These are phyloP conservation scores for Ascaphus truei DNA, from an alignment of 2,113 vertebrate genomes.

Conservation along the genomic window DNA sequence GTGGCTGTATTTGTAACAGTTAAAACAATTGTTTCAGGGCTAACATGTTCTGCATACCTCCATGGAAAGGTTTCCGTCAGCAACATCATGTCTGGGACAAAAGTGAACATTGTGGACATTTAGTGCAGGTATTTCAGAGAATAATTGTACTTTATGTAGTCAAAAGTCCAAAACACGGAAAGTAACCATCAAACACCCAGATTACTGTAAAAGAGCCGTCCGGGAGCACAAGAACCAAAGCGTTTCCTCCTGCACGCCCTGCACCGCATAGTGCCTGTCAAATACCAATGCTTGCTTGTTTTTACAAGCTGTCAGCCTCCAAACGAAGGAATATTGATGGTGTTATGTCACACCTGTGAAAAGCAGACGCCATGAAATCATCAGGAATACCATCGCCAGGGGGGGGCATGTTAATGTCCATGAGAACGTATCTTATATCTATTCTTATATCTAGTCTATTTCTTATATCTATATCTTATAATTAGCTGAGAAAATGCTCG, in stretches of 20 bases:
- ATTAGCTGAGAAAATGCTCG: too few species aligned
- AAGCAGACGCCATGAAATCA: not conserved
- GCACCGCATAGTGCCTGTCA: not conserved
- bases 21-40: not conserved
- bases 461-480: too few species aligned
- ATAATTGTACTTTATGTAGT: not conserved
- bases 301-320: not conserved
- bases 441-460: too few species aligned
- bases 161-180: not conserved
- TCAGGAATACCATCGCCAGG: conserved; percentile 1
- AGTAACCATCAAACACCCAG: not conserved
- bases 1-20: not conserved
- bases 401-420: too few species aligned
- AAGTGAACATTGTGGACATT: not conserved
- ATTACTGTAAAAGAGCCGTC: not conserved
- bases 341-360: not conserved
- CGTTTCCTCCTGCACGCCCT: not conserved
- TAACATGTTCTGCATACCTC: not conserved
- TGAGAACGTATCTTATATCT: too few species aligned
- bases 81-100: not conserved
- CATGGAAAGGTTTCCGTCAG: not conserved
- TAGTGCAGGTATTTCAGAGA: not conserved
- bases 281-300: conserved; percentile 12
- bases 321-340: not conserved
- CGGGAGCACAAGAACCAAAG: not conserved